These are phyloP conservation scores for Scomber japonicus DNA, from an alignment of 2,113 vertebrate species.

Conservation along the genomic window DNA sequence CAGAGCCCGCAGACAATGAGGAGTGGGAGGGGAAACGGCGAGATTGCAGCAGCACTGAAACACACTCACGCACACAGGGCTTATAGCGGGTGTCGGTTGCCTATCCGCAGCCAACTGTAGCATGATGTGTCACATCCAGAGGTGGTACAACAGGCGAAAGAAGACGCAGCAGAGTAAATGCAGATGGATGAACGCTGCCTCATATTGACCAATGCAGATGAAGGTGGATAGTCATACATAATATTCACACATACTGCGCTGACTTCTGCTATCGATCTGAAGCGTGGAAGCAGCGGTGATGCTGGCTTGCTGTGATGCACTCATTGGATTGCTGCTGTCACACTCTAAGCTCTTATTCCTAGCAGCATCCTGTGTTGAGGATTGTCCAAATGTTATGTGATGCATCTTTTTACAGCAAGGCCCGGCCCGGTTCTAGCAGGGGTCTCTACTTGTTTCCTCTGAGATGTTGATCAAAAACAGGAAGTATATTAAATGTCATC, in stretches of 20 bases:
- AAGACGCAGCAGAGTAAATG: conserved; percentile 30
- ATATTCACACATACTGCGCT: conserved; percentile 45
- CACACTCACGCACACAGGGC: neutral
- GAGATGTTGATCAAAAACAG: neutral
- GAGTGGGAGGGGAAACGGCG: neutral
- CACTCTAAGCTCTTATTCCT: conserved; percentile 13
- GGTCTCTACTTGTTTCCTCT: neutral
- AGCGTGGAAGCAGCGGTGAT: conserved; percentile 20
- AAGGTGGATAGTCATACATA: conserved; percentile 47
- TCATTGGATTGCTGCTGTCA: conserved; percentile 44
- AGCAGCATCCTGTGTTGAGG: conserved; percentile 10
- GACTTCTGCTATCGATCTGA: conserved; percentile 53
- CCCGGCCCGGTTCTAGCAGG: neutral
- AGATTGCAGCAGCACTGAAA: neutral
- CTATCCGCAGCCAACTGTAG: conserved; percentile 17
- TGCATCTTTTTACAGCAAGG: neutral
- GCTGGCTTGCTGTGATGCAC: conserved; percentile 27
- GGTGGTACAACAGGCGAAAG: conserved; percentile 32
- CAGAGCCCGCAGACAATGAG: conserved; percentile 7
- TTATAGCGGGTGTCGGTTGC: neutral
- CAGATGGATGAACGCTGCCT: conserved; percentile 44
- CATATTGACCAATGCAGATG: conserved; percentile 60
- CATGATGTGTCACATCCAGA: conserved; percentile 24
- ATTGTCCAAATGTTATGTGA: conserved; percentile 24
- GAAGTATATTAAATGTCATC: conserved; percentile 14